Evolutionary conservation across 1,140 invertebrate species (phyloP).

Genomic region (Hyles vespertilio): DNA sequence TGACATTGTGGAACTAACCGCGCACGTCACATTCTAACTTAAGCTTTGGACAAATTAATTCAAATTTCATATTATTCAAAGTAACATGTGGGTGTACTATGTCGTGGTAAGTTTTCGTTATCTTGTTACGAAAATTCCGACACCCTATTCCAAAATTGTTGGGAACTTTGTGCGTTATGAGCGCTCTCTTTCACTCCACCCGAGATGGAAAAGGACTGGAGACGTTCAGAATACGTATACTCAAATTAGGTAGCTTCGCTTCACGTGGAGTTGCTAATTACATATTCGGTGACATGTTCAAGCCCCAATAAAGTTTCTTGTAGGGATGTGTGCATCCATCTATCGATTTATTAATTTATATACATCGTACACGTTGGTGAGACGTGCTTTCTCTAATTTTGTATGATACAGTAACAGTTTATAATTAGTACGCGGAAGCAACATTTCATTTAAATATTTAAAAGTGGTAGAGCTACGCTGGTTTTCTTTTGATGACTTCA

Average conservation of each 20-base stretch:
- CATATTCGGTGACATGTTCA: slow-evolving; percentile 12
- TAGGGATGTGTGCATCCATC: too few relatives aligned
- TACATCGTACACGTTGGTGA: too few relatives aligned
- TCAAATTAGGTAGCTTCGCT: slow-evolving; percentile 9
- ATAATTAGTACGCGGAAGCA: too few relatives aligned
- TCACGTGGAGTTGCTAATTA: slow-evolving; percentile 13
- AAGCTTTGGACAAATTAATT: slow-evolving; percentile 8
- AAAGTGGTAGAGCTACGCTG: too few relatives aligned
- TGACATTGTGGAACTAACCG: too few relatives aligned
- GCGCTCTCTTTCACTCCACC: neutral
- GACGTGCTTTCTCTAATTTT: too few relatives aligned
- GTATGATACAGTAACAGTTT: too few relatives aligned
- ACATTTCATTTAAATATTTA: too few relatives aligned
- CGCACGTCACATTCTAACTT: neutral
- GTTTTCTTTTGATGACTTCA: too few relatives aligned
- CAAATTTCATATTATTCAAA: slow-evolving; percentile 12
- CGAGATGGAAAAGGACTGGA: slow-evolving; percentile 1
- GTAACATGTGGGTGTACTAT: slow-evolving; percentile 8
- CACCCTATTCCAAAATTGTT: slow-evolving; percentile 14
- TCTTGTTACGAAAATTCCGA: slow-evolving; percentile 12
- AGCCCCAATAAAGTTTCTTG: slow-evolving; percentile 9
- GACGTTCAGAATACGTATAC: neutral
- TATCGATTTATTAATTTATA: neutral
- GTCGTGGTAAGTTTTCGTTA: slow-evolving; percentile 8
- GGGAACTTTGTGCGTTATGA: slow-evolving; percentile 3